A percentile compares a stretch with the other conserved stretches of the same genome.
These are phyloP conservation scores for Ditylenchus weischeri DNA, from an alignment of 2,888 invertebrate species.

Conservation along the genomic window DNA sequence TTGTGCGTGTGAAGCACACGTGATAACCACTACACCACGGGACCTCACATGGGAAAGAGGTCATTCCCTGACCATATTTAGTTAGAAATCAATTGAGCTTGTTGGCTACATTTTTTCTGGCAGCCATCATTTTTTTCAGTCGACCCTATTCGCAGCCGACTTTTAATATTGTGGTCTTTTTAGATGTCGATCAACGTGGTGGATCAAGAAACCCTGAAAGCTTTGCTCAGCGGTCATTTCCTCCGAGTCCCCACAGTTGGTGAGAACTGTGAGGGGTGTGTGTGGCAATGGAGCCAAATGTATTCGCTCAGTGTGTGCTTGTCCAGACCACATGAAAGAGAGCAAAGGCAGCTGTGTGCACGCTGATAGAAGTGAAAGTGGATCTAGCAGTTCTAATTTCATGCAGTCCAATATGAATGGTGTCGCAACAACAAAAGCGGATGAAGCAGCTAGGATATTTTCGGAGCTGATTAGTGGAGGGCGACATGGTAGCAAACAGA, in stretches of 20 bases:
- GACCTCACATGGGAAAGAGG: no score
- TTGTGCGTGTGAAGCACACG: no score
- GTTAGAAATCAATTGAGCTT: no score
- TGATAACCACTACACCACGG: no score
- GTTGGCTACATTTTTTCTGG: no score
- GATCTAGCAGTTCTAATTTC: not conserved
- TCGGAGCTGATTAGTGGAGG: slow-evolving; percentile 9
- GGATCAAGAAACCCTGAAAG: slow-evolving; percentile 32
- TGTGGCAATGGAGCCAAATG: slow-evolving; percentile 31
- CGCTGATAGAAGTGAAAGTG: not conserved
- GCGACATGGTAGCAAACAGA: not conserved
- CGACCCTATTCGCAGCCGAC: no score
- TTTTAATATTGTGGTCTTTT: not conserved
- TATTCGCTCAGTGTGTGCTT: slow-evolving; percentile 27
- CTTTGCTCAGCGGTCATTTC: slow-evolving; percentile 22
- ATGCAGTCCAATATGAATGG: no score
- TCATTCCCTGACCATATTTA: no score
- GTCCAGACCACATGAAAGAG: slow-evolving; percentile 1
- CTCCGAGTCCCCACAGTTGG: slow-evolving; percentile 29
- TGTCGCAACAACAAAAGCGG: no score
- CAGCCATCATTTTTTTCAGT: no score
- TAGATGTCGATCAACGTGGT: slow-evolving; percentile 37
- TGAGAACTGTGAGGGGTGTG: slow-evolving; percentile 32
- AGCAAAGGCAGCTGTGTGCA: not conserved
- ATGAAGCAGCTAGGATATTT: slow-evolving; percentile 1